Base-by-base conservation (phyloP, 2,888 invertebrate genomes). In the Zygothrica quintamaculata region DNA sequence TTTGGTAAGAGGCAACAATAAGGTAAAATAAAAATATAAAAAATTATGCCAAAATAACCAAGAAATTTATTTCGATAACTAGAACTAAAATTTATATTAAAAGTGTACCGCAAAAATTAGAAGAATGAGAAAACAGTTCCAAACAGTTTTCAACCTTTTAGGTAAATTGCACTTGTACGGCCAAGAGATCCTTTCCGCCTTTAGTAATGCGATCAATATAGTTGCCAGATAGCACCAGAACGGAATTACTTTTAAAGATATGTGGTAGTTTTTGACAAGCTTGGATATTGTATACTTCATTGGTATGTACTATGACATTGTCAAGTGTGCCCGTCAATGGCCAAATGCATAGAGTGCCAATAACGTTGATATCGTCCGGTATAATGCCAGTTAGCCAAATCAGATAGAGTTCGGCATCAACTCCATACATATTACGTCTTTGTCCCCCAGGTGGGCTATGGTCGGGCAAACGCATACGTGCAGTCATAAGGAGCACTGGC, bases 321-420 rank as follows among this genome's bases (percentile, higher is more conserved):
- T 50, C 71, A 11, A 44, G 64, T 47, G 58, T 56, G 2, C 18
- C 18, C 3, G 3, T 34, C 0, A 87, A 70, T 5, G 82, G 74
- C 89, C 89, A 89, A 1, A 88, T 70, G 1, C 87, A 73, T 7
- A 90, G 5, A 36, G 84, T 88, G 12, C 74, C 88, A 6, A 67
- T 71, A 4, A 88, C 53, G 0, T 76, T 71, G 4, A 80, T 33
- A 9, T 87, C 69, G 0, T 74, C 67, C 1, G 88, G 79, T 6
- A 75, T 65, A 15, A 89, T 56, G 29, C 88, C 87, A 0, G 88
- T 87, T 15, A 90, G 46, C 90, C 90, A 90, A 29, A 90, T 74
- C 40, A 90, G 68, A 15, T 85, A 69, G 29, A 84, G 47, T 11
- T 84, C 77, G 0, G 43, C n/a, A 29, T 72, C 59, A 2, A 15